phyloP scores from a whole-genome alignment of 2,888 invertebrate genomes.

The Kryphioiulus occultus region DNA sequence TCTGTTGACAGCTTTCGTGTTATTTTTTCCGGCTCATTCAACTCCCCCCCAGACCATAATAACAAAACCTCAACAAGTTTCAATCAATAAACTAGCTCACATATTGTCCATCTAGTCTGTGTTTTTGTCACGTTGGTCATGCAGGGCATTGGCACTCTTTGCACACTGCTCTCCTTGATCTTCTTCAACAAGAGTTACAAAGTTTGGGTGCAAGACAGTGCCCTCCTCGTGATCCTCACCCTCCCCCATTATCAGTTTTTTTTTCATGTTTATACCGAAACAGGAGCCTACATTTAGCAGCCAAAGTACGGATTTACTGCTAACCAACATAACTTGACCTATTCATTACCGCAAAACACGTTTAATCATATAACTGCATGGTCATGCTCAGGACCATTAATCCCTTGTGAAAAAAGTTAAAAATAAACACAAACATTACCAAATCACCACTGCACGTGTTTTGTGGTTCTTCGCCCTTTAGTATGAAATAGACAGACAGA shows the following conservation, averaged over 20 bases:
- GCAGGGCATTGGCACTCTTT: constrained; percentile 35
- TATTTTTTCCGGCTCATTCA: not conserved
- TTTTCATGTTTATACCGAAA: not conserved
- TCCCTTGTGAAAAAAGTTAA: not conserved
- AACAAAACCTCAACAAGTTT: not conserved
- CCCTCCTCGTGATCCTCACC: not conserved
- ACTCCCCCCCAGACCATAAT: not conserved
- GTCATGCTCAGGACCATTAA: not conserved
- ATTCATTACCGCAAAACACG: not conserved
- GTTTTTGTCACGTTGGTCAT: not conserved
- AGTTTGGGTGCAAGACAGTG: constrained; percentile 35
- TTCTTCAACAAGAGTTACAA: constrained; percentile 2
- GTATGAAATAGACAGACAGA: too few relatives aligned
- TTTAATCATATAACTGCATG: not conserved
- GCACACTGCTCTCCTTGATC: constrained; percentile 14
- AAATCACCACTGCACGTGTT: too few relatives aligned
- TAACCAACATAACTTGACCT: constrained; percentile 40
- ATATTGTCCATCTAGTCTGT: not conserved
- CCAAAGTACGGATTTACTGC: constrained; percentile 13
- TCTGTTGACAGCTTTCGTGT: not conserved
- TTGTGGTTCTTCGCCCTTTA: too few relatives aligned
- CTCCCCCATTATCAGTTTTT: not conserved
- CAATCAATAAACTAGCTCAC: constrained; percentile 1
- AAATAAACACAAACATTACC: not conserved
- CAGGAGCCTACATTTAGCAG: not conserved